Evolutionary conservation across 2,888 invertebrate species (phyloP).

Genomic region (Cheilosia impressa): DNA sequence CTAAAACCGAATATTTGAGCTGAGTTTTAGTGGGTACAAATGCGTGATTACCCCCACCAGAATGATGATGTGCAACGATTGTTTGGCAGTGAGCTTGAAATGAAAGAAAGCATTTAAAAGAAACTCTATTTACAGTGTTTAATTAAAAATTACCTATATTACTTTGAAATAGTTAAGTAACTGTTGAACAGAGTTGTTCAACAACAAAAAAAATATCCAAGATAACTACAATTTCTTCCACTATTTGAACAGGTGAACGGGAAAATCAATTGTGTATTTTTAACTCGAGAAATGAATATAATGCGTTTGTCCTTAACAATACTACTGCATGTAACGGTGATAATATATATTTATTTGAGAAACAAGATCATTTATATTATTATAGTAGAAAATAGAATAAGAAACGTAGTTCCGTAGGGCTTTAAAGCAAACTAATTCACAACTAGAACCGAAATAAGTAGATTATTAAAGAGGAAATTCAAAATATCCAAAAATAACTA

Average conservation of each 20-base stretch:
- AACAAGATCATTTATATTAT: constrained; percentile 46
- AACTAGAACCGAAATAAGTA: constrained; percentile 9
- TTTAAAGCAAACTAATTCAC: constrained; percentile 43
- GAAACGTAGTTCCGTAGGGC: constrained; percentile 47
- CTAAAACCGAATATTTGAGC: constrained; percentile 1
- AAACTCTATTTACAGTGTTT: constrained; percentile 13
- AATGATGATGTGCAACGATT: constrained; percentile 58
- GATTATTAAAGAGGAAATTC: constrained; percentile 18
- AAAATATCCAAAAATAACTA: constrained; percentile 13
- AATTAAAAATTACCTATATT: not conserved
- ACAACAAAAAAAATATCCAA: not conserved
- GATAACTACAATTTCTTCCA: constrained; percentile 40
- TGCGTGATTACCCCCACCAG: constrained; percentile 3
- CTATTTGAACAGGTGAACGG: constrained; percentile 21
- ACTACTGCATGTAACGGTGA: constrained; percentile 65
- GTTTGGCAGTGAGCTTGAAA: constrained; percentile 16
- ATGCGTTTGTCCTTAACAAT: constrained; percentile 27
- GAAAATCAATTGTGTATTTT: constrained; percentile 40
- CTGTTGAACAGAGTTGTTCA: not conserved
- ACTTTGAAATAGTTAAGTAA: not conserved
- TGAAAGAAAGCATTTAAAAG: constrained; percentile 12
- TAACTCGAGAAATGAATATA: constrained; percentile 6
- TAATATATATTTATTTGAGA: constrained; percentile 56
- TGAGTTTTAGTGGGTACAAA: not conserved
- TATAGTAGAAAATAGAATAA: constrained; percentile 26